Evolutionary conservation across 2,113 vertebrate genomes (phyloP).

Genomic region (Sorex fumeus): DNA sequence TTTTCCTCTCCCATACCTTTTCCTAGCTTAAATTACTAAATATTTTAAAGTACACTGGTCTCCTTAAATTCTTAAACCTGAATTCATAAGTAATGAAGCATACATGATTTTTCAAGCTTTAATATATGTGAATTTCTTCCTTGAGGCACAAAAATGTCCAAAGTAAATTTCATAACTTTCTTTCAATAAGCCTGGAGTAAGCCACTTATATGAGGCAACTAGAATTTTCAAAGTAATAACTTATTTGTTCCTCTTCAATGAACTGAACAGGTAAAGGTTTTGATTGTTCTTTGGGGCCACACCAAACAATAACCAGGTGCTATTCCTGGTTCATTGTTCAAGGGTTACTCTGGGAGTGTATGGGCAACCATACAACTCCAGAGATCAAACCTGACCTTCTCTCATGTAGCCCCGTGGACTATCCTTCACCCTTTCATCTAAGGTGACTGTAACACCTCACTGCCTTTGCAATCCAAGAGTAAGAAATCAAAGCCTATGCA

Average conservation of each 20-base stretch:
- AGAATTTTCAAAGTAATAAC: too few species aligned
- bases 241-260: too few species aligned
- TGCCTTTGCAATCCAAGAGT: background rate
- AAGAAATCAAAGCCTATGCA: constrained; percentile 4
- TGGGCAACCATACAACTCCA: too few species aligned
- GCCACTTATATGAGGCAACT: background rate
- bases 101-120: background rate
- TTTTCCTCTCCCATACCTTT: background rate
- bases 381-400: too few species aligned
- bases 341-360: too few species aligned
- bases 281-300: too few species aligned
- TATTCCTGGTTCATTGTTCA: too few species aligned
- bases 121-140: background rate
- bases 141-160: background rate
- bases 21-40: background rate
- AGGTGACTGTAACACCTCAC: too few species aligned
- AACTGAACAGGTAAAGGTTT: too few species aligned
- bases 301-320: too few species aligned
- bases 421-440: too few species aligned
- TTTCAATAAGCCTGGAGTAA: background rate
- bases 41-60: background rate
- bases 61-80: background rate
- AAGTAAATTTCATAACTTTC: constrained; percentile 17
- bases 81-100: background rate
- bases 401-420: too few species aligned